A percentile compares a stretch with the other conserved stretches of the same genome.
Evolutionary conservation across 2,113 vertebrate species (phyloP).

Genomic region (Trichomycterus rosablanca): DNA sequence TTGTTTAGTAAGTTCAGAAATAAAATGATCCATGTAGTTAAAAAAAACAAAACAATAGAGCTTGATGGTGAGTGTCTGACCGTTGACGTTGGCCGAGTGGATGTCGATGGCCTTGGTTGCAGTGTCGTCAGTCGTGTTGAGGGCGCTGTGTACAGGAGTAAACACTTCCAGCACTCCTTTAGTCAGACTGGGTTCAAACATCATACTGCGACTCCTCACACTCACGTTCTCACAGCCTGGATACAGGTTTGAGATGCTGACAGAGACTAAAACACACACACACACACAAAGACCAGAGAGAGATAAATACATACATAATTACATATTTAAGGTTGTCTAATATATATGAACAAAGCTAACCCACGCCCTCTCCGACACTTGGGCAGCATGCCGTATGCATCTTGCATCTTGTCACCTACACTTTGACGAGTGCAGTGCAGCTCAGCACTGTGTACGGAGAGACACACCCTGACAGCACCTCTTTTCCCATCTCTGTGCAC

Average conservation of each 20-base stretch:
- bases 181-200: slow-evolving; percentile 96
- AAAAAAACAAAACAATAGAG: slow-evolving; percentile 1
- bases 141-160: slow-evolving; percentile 71
- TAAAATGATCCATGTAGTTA: too few relatives aligned
- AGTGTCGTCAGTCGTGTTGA: slow-evolving; percentile 76
- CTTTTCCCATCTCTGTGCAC: too few relatives aligned
- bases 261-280: slow-evolving; percentile 73
- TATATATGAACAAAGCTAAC: too few relatives aligned
- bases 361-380: too few relatives aligned
- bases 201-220: slow-evolving; percentile 95
- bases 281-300: slow-evolving; percentile 10
- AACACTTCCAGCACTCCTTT: slow-evolving; percentile 93
- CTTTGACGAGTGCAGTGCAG: too few relatives aligned
- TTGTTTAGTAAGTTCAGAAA: too few relatives aligned
- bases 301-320: too few relatives aligned
- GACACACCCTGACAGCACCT: too few relatives aligned
- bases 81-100: slow-evolving; percentile 78
- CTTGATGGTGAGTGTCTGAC: slow-evolving; percentile 55
- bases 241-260: slow-evolving; percentile 91
- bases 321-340: too few relatives aligned
- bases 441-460: too few relatives aligned
- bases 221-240: slow-evolving; percentile 97
- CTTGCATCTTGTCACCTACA: too few relatives aligned
- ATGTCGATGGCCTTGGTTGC: slow-evolving; percentile 86
- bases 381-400: too few relatives aligned